These are phyloP conservation scores for Sphenodon punctatus DNA, from an alignment of 2,797 vertebrate genomes.

Conservation along the genomic window DNA sequence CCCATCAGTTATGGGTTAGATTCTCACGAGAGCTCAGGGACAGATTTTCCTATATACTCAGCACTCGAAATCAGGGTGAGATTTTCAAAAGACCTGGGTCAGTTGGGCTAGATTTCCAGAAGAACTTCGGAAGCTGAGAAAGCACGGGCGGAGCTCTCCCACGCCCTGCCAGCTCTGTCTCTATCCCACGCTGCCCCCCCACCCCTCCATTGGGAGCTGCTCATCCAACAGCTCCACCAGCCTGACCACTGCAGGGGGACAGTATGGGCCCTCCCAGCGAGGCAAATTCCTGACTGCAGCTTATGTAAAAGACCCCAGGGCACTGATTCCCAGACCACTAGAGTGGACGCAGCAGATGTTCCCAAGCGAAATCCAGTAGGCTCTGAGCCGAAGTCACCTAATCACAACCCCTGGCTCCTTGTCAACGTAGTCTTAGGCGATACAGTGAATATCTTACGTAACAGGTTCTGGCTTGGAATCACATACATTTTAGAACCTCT, in stretches of 20 bases:
- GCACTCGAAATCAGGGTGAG: too few relatives aligned
- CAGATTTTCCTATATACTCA: too few relatives aligned
- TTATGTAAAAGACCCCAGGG: constrained; percentile 45
- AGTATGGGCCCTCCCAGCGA: neutral
- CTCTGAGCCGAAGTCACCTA: constrained; percentile 61
- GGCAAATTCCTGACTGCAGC: constrained; percentile 10
- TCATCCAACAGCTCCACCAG: neutral
- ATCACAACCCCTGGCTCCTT: constrained; percentile 37
- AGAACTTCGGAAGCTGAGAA: too few relatives aligned
- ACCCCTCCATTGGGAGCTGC: neutral
- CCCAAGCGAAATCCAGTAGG: constrained; percentile 31
- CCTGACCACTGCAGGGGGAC: neutral
- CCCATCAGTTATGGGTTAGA: too few relatives aligned
- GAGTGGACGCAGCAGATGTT: constrained; percentile 59
- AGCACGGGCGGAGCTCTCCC: too few relatives aligned
- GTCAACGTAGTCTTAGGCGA: constrained; percentile 47
- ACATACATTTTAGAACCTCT: neutral
- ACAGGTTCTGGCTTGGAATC: constrained; percentile 22
- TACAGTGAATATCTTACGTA: constrained; percentile 64
- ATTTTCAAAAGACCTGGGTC: too few relatives aligned
- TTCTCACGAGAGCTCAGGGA: too few relatives aligned
- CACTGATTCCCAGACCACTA: neutral
- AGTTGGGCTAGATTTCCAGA: too few relatives aligned
- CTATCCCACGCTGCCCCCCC: neutral
- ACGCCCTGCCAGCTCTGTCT: neutral